Evolutionary conservation across 2,113 vertebrate genomes (phyloP).

Genomic region (Xiphophorus couchianus): DNA sequence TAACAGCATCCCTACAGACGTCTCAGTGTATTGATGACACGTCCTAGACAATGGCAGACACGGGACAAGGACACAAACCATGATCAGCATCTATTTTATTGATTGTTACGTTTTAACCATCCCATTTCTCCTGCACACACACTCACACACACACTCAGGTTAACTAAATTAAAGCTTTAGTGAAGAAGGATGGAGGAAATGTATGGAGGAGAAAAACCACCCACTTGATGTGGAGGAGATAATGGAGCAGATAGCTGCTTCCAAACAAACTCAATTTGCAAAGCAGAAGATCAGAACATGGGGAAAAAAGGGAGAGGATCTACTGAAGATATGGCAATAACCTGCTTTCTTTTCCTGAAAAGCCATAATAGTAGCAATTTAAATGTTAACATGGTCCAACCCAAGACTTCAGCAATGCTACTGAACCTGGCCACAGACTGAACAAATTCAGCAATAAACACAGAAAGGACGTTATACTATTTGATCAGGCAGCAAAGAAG

Average conservation of each 20-base stretch:
- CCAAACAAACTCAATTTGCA: conserved; percentile 44
- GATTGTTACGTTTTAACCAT: conserved; percentile 28
- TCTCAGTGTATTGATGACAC: conserved; percentile 24
- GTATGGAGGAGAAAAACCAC: conserved; percentile 7
- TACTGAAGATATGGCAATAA: neutral
- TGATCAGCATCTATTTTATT: conserved; percentile 56
- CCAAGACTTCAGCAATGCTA: neutral
- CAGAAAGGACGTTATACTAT: too few relatives aligned
- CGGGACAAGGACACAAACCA: conserved; percentile 51
- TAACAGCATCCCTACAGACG: conserved; percentile 12
- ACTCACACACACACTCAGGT: conserved; percentile 12
- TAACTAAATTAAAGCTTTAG: conserved; percentile 46
- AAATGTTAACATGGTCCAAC: neutral
- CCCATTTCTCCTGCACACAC: neutral
- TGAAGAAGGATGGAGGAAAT: conserved; percentile 19
- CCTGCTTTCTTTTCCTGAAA: neutral
- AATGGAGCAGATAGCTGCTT: conserved; percentile 34
- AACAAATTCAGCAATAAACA: too few relatives aligned
- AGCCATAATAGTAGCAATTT: neutral
- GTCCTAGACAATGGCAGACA: conserved; percentile 47
- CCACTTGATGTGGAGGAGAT: conserved; percentile 38
- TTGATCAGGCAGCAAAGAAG: too few relatives aligned
- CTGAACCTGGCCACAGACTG: neutral
- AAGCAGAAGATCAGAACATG: conserved; percentile 24
- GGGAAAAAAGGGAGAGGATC: neutral